Evolutionary conservation across 2,888 invertebrate genomes (phyloP).

Genomic region (Coelinius sp.): DNA sequence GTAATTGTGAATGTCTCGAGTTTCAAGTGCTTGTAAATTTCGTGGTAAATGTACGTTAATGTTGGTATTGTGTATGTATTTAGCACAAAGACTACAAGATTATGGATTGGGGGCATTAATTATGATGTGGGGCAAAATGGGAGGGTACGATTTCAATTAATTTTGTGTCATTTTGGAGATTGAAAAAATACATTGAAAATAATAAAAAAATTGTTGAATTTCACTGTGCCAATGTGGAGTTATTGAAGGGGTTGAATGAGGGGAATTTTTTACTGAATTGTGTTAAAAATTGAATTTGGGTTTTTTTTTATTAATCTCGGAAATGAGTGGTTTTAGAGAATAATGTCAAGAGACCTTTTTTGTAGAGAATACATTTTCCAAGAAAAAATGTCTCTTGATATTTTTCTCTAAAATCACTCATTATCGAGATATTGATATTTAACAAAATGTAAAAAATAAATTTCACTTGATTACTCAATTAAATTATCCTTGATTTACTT

Average conservation of each 20-base stretch:
- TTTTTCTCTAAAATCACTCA: no score
- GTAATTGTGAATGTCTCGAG: background rate
- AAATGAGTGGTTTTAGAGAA: no score
- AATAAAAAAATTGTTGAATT: background rate
- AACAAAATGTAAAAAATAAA: no score
- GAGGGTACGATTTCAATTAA: background rate
- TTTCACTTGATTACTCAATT: background rate
- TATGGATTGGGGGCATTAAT: slow-evolving; percentile 59
- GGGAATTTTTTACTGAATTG: no score
- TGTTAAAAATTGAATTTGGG: no score
- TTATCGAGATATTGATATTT: background rate
- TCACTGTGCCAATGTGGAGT: no score
- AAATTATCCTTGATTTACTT: slow-evolving; percentile 49
- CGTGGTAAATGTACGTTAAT: background rate
- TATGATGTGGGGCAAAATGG: slow-evolving; percentile 48
- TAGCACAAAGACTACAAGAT: slow-evolving; percentile 62
- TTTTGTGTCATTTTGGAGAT: background rate
- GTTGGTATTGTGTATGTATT: slow-evolving; percentile 54
- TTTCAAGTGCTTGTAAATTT: slow-evolving; percentile 49
- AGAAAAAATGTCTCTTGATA: no score
- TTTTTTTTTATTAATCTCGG: no score
- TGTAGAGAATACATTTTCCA: no score
- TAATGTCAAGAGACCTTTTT: no score
- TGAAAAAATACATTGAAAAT: background rate
- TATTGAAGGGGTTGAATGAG: no score